A percentile compares a stretch with the other conserved stretches of the same genome.
These are phyloP conservation scores for Atherinomorus stipes DNA, from an alignment of 2,113 vertebrate genomes.

Conservation along the genomic window DNA sequence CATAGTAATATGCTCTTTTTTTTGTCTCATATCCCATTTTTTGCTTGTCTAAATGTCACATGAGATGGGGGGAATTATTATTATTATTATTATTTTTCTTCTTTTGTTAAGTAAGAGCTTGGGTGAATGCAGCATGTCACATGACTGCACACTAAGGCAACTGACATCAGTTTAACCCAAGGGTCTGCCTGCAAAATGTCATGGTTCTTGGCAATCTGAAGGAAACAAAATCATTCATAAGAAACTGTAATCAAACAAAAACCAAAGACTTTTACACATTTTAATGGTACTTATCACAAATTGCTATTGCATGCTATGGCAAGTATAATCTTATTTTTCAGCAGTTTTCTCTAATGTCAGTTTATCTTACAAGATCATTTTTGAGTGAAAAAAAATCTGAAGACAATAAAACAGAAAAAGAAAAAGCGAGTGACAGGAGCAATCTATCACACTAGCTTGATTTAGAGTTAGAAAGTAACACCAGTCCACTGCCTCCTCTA, in stretches of 20 bases:
- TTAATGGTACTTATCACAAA: not conserved
- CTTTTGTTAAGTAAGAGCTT: conserved; percentile 5
- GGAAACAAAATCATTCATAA: not conserved
- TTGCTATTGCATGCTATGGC: not conserved
- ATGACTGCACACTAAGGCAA: conserved; percentile 25
- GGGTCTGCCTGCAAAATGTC: conserved; percentile 49
- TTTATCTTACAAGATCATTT: conserved; percentile 14
- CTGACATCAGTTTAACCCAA: conserved; percentile 54
- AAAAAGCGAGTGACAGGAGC: no score
- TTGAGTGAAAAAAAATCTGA: conserved; percentile 19
- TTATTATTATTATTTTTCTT: conserved; percentile 32
- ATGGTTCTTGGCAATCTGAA: conserved; percentile 21
- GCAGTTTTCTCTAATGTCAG: not conserved
- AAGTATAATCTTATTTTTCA: not conserved
- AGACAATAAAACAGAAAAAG: conserved; percentile 27
- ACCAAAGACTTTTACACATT: not conserved
- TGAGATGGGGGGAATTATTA: conserved; percentile 23
- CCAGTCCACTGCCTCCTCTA: conserved; percentile 48
- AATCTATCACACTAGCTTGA: conserved; percentile 47
- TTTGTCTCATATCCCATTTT: conserved; percentile 10
- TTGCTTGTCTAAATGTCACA: conserved; percentile 66
- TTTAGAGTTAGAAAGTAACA: conserved; percentile 66
- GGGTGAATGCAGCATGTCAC: conserved; percentile 29
- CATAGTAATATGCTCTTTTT: conserved; percentile 45
- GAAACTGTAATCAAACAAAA: not conserved